phyloP scores from a whole-genome alignment of 2,113 vertebrate genomes.

The Verasper variegatus region DNA sequence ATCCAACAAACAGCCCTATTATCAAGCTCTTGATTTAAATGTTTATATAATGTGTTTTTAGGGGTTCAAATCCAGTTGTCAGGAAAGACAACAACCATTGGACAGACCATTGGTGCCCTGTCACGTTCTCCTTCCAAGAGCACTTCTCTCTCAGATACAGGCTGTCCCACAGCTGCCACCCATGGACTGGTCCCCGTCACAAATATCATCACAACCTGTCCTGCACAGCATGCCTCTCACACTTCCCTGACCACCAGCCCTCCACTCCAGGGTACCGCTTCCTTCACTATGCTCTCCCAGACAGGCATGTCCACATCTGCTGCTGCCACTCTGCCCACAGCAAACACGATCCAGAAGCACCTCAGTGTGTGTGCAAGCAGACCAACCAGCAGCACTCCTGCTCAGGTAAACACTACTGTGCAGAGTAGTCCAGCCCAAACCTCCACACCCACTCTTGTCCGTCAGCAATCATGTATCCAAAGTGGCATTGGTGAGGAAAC shows the following conservation, averaged over 20 bases:
- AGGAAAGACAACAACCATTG: slow-evolving; percentile 57
- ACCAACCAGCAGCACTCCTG: slow-evolving; percentile 31
- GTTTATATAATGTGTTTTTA: slow-evolving; percentile 37
- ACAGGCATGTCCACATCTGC: slow-evolving; percentile 34
- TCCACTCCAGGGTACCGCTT: slow-evolving; percentile 27
- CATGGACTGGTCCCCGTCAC: slow-evolving; percentile 30
- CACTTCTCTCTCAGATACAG: slow-evolving; percentile 47
- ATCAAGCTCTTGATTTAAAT: background rate
- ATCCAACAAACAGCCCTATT: background rate
- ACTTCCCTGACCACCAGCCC: slow-evolving; percentile 39
- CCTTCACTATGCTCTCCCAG: slow-evolving; percentile 44
- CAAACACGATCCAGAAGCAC: slow-evolving; percentile 41
- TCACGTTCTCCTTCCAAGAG: slow-evolving; percentile 64
- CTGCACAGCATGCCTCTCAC: slow-evolving; percentile 30
- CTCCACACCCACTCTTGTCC: slow-evolving; percentile 36
- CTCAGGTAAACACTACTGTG: slow-evolving; percentile 40
- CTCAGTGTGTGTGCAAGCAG: slow-evolving; percentile 4
- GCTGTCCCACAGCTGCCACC: slow-evolving; percentile 63
- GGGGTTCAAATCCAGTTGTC: slow-evolving; percentile 65
- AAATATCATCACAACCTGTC: slow-evolving; percentile 40
- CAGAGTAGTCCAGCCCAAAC: slow-evolving; percentile 49
- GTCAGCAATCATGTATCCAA: slow-evolving; percentile 29
- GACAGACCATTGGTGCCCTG: slow-evolving; percentile 52
- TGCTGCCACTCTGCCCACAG: slow-evolving; percentile 25
- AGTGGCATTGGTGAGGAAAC: slow-evolving; percentile 27